A percentile compares a stretch with the other conserved stretches of the same genome.
Conservation (phyloP, 2,113 vertebrate species). For the Morone saxatilis region DNA sequence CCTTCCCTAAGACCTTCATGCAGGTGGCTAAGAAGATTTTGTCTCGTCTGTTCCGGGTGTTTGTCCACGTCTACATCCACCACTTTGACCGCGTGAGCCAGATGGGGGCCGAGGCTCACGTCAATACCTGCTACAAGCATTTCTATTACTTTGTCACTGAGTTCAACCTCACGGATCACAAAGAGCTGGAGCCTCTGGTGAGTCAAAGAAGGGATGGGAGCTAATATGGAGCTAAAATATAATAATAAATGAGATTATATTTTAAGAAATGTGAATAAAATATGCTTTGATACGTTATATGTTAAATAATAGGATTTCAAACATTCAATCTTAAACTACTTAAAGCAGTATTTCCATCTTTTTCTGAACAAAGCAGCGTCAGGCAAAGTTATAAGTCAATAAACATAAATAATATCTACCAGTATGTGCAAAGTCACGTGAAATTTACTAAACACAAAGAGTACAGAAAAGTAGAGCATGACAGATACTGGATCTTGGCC, state of each 20-base stretch:
- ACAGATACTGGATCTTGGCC: not conserved
- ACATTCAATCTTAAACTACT: not conserved
- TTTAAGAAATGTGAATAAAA: not conserved
- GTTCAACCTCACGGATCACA: conserved; percentile 97
- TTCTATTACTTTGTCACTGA: conserved; percentile 97
- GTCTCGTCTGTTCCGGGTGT: conserved; percentile 96
- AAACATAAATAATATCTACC: not conserved
- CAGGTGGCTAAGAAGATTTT: conserved; percentile 97
- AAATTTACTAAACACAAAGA: not conserved
- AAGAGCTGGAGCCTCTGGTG: conserved; percentile 98
- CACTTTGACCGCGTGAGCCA: conserved; percentile 96
- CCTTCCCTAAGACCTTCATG: conserved; percentile 97
- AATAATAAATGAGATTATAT: not conserved
- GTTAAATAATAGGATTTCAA: not conserved
- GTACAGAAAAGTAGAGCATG: not conserved
- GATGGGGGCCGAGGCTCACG: conserved; percentile 97
- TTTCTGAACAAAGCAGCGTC: not conserved
- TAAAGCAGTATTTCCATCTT: not conserved
- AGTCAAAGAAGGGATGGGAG: conserved; percentile 59
- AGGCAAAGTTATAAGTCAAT: not conserved
- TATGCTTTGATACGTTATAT: not conserved
- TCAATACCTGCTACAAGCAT: conserved; percentile 99
- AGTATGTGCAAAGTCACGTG: not conserved
- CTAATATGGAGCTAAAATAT: not conserved
- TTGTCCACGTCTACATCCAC: conserved; percentile 99